Percentiles rank a stretch among this genome's conserved stretches.
Conservation (phyloP, 2,113 vertebrate species). For the Phalacrocorax aristotelis region DNA sequence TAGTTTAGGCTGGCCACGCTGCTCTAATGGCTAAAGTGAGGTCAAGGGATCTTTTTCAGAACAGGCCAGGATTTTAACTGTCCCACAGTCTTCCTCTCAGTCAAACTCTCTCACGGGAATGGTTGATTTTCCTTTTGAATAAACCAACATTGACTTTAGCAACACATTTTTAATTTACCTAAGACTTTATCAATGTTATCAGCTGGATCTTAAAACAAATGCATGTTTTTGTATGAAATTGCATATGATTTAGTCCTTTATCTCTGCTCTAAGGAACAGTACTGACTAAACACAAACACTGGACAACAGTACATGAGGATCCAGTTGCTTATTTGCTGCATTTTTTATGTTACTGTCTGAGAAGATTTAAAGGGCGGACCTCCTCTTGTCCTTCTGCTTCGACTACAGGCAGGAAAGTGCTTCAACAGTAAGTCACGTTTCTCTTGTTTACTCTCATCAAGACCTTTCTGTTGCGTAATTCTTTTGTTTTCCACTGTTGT, state of each 20-base stretch:
- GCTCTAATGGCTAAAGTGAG: background rate
- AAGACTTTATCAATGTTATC: conserved; percentile 19
- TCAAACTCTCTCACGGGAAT: background rate
- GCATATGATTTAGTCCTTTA: background rate
- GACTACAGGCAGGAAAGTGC: conserved; percentile 67
- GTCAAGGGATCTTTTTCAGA: background rate
- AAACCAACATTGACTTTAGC: background rate
- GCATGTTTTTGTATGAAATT: background rate
- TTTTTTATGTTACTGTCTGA: conserved; percentile 19
- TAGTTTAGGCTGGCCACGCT: background rate
- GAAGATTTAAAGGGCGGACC: conserved; percentile 33
- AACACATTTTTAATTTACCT: background rate
- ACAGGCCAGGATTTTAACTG: background rate
- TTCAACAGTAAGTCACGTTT: conserved; percentile 71
- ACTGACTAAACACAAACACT: conserved; percentile 38
- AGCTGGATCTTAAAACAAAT: background rate
- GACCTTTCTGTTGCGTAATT: conserved; percentile 68
- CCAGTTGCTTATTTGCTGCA: background rate
- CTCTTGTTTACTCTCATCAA: conserved; percentile 75
- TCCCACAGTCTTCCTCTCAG: background rate
- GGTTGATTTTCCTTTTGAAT: background rate
- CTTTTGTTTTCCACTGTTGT: conserved; percentile 76
- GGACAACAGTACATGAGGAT: background rate
- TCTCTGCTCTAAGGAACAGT: conserved; percentile 4
- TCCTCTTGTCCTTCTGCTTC: conserved; percentile 42